Percentiles rank a stretch among this genome's conserved stretches.
Conservation (phyloP, 35 echinoderm and acorn worm genomes). For the Heliocidaris tuberculata region DNA sequence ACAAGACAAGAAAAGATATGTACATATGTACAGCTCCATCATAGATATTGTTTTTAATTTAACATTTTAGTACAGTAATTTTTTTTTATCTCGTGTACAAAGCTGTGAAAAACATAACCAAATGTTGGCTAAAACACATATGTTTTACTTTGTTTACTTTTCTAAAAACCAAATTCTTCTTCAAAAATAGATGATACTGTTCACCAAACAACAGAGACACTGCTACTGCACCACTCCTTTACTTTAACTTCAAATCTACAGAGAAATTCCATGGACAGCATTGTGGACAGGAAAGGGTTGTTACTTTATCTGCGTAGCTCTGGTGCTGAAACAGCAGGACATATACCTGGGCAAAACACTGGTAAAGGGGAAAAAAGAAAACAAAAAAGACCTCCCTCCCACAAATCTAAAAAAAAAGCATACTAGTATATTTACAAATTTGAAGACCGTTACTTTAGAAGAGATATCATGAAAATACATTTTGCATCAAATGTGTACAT, state of each 20-base stretch:
- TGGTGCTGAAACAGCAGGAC: neutral
- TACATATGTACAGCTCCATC: no score
- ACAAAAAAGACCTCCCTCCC: neutral
- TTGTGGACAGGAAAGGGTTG: neutral
- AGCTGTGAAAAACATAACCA: neutral
- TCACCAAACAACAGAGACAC: neutral
- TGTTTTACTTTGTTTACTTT: no score
- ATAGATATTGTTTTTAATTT: no score
- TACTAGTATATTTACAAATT: no score
- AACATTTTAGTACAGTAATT: neutral
- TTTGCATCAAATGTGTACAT: no score
- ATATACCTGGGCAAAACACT: neutral
- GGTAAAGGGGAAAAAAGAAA: neutral
- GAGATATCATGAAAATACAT: no score
- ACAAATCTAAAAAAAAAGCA: neutral
- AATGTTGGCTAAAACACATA: no score
- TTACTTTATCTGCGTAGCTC: neutral
- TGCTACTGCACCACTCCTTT: neutral
- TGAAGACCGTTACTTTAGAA: no score
- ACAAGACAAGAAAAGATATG: no score
- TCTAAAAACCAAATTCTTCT: no score
- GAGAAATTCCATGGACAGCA: neutral
- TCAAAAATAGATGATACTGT: no score
- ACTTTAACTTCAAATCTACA: neutral
- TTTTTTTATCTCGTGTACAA: neutral